Evolutionary conservation across 2,797 vertebrate species (phyloP), one percentile per base, ranked within the genome.

Genomic region (Nannoperca obscura): DNA sequence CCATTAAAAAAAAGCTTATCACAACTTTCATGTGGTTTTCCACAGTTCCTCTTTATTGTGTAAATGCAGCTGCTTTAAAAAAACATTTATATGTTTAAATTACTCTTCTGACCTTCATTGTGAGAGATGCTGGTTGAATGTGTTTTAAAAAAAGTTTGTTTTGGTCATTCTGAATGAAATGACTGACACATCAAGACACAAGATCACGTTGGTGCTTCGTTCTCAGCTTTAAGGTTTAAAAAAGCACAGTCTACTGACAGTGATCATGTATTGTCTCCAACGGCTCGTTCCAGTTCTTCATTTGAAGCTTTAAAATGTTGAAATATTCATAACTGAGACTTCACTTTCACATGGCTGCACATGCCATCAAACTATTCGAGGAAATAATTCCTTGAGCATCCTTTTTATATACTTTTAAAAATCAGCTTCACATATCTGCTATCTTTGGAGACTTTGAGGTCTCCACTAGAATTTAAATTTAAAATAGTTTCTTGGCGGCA

Each of bases 241-340:
- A 59, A 42, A 49, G 36, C 32, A 13, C 22, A 13, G 24, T 24
- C 20, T 70, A 32, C 13, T 59, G 30, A 40, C 44, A 27, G n/a
- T 10, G 24, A 50, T 71, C 44, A 38, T 20, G 5, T 19, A 5
- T 60, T 1, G 6, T 40, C 57, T 71, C 20, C 14, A 12, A 40
- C 0, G 2, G 54, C n/a, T 49, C 15, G 7, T 71, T 61, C 22
- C 12, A 32, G 0, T 52, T 30, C 22, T 20, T 62, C 47, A 53
- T 72, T 63, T 62, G 19, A 72, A 22, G 57, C 70, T 15, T n/a
- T 52, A 30, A 14, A 50, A 52, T 20, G 32, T 42, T 71, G 2
- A 62, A 72, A 61, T 62, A 72, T 62, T 72, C 13, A 62, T 53
- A 15, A 24, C 17, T 7, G 0, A 34, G 55, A 38, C 27, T 59